These are phyloP conservation scores for Apantesis nais DNA, from an alignment of 2,888 invertebrate genomes.

Conservation along the genomic window DNA sequence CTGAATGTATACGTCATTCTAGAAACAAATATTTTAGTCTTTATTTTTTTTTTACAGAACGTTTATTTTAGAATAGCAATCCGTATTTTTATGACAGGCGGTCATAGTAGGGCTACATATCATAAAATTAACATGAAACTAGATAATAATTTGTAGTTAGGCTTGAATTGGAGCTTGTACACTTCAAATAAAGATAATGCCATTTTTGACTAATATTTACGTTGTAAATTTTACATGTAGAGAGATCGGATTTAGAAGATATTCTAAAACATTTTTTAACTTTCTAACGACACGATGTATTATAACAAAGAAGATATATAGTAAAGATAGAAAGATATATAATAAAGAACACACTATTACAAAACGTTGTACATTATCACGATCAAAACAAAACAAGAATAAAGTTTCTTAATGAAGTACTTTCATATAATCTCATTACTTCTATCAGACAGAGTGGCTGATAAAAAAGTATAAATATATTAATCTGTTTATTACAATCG, in stretches of 20 bases:
- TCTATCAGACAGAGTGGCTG: constrained; percentile 23
- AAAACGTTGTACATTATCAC: background rate
- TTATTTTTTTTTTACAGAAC: too few species aligned
- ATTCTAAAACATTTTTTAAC: background rate
- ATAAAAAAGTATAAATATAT: constrained; percentile 46
- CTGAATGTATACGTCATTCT: too few species aligned
- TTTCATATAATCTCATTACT: constrained; percentile 37
- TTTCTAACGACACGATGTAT: too few species aligned
- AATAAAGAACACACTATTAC: background rate
- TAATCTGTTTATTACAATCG: constrained; percentile 47
- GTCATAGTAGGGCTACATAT: too few species aligned
- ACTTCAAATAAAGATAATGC: too few species aligned
- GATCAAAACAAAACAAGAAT: background rate
- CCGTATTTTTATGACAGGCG: too few species aligned
- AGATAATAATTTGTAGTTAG: background rate
- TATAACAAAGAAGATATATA: too few species aligned
- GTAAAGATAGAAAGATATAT: too few species aligned
- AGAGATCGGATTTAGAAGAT: background rate
- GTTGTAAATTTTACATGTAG: background rate
- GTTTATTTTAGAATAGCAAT: too few species aligned
- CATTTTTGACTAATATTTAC: background rate
- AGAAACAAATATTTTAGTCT: too few species aligned
- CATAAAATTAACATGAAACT: background rate
- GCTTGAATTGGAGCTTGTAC: background rate
- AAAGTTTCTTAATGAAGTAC: constrained; percentile 10